Conservation (phyloP, 1,140 invertebrate species). For the Drosophila willistoni region DNA sequence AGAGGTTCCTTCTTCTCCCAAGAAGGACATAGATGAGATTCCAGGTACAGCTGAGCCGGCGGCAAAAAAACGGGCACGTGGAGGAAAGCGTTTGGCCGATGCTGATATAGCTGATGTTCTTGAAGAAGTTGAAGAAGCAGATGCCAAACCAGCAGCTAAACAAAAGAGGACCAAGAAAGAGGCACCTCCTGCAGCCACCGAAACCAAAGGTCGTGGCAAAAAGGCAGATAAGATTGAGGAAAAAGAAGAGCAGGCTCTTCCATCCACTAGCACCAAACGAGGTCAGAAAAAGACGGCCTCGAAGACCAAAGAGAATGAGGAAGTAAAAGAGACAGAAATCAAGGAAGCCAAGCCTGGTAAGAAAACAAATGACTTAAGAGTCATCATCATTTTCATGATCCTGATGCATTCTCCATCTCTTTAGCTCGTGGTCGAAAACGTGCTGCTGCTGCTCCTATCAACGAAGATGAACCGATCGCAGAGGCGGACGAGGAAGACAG, state of each 20-base stretch:
- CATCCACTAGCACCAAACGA: conserved; percentile 25
- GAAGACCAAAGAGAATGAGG: conserved; percentile 15
- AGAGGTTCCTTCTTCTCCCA: not conserved
- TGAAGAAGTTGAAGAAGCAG: conserved; percentile 20
- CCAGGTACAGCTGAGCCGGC: conserved; percentile 50
- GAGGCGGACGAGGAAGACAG: conserved; percentile 38
- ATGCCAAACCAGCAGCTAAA: conserved; percentile 14
- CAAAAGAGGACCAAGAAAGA: conserved; percentile 43
- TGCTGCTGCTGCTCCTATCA: conserved; percentile 30
- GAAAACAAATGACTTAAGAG: too few species aligned
- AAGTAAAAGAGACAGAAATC: not conserved
- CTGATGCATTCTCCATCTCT: not conserved
- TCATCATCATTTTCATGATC: not conserved
- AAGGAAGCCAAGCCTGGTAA: conserved; percentile 49
- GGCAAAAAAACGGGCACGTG: conserved; percentile 1
- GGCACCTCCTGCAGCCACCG: not conserved
- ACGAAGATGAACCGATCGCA: conserved; percentile 3
- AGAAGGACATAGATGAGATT: not conserved
- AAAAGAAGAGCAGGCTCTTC: not conserved
- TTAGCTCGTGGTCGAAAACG: conserved; percentile 61
- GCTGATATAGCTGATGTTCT: conserved; percentile 16
- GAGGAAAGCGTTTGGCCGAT: not conserved
- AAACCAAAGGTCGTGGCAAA: conserved; percentile 8
- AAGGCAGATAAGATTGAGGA: not conserved
- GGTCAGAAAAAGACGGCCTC: conserved; percentile 12